Conservation (phyloP, 23 tunicate genomes). For the Corella eumyota region DNA sequence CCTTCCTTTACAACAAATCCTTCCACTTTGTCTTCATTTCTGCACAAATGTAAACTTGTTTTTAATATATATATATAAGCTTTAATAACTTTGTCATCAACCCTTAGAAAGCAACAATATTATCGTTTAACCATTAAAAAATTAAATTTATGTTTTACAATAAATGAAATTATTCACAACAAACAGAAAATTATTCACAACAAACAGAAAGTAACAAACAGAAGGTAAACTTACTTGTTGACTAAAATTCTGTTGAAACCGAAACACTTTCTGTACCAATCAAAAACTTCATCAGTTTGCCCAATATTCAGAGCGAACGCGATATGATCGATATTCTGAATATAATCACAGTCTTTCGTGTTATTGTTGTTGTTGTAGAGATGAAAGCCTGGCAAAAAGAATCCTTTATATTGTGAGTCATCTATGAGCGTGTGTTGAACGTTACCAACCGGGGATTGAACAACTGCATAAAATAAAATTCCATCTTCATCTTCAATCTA, state of each 20-base stretch:
- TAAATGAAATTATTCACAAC: too few species aligned
- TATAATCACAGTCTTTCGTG: not conserved
- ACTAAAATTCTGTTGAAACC: conserved; percentile 52
- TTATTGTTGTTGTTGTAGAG: not conserved
- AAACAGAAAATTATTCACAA: too few species aligned
- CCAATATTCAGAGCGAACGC: conserved; percentile 38
- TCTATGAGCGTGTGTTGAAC: conserved; percentile 82
- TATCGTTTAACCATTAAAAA: too few species aligned
- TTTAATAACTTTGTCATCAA: not conserved
- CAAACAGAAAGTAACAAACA: too few species aligned
- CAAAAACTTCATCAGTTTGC: conserved; percentile 22
- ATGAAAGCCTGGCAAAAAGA: conserved; percentile 66
- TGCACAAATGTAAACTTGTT: not conserved
- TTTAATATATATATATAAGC: not conserved
- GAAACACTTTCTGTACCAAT: conserved; percentile 46
- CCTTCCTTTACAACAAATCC: conserved; percentile 53
- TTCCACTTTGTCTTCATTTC: conserved; percentile 33
- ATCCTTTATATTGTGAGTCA: conserved; percentile 49
- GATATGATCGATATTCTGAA: conserved; percentile 59
- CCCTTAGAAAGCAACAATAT: too few species aligned
- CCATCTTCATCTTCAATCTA: conserved; percentile 49
- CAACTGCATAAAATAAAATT: conserved; percentile 36
- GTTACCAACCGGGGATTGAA: conserved; percentile 76
- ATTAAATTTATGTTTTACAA: too few species aligned
- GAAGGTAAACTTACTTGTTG: conserved; percentile 39